These are phyloP conservation scores for Cyclina sinensis DNA, from an alignment of 1,140 invertebrate genomes.

Conservation along the genomic window DNA sequence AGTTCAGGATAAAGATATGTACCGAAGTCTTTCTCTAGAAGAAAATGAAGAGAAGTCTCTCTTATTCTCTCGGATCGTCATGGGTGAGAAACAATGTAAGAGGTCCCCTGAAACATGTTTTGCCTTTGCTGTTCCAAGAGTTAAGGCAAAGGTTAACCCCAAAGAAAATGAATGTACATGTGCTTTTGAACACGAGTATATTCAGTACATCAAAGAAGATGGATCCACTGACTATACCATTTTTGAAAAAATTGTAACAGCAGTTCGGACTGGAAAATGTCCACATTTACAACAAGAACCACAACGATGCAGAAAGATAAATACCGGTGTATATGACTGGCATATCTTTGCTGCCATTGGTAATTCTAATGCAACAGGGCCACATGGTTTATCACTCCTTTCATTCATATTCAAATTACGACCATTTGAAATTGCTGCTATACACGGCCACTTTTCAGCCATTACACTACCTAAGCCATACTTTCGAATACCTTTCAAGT, in stretches of 20 bases:
- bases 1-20: too few species aligned
- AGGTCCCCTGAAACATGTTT: too few species aligned
- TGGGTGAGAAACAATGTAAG: too few species aligned
- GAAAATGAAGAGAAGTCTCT: too few species aligned
- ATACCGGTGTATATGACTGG: not conserved
- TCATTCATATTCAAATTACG: conserved; percentile 2
- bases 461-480: conserved; percentile 1
- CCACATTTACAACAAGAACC: not conserved
- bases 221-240: not conserved
- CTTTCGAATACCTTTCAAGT: not conserved
- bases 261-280: not conserved
- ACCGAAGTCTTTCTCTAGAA: too few species aligned
- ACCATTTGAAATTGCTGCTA: not conserved
- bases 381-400: not conserved
- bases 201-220: not conserved
- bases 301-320: not conserved
- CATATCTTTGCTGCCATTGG: not conserved
- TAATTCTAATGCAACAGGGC: not conserved
- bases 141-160: too few species aligned
- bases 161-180: not conserved
- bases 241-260: not conserved
- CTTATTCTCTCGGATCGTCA: too few species aligned
- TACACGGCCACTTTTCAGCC: not conserved
- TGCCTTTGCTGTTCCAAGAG: too few species aligned
- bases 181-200: conserved; percentile 11